phyloP scores from a whole-genome alignment of 2,113 vertebrate genomes.

The Bos javanicus region DNA sequence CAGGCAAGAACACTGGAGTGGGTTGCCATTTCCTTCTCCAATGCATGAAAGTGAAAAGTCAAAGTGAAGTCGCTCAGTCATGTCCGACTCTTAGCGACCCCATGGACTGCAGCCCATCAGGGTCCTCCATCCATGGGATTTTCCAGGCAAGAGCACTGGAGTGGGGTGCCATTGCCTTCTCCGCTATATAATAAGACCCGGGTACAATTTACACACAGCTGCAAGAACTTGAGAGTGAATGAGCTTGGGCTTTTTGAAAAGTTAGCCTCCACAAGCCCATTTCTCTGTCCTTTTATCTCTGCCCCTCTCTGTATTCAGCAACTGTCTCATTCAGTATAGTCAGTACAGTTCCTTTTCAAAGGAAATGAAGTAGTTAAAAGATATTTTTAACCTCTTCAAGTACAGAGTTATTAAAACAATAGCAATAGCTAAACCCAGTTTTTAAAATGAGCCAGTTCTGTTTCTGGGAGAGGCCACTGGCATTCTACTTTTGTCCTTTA shows the following conservation, averaged over 20 bases:
- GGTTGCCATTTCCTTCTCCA: too few relatives aligned
- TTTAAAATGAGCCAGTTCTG: background rate
- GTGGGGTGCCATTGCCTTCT: too few relatives aligned
- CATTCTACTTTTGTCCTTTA: background rate
- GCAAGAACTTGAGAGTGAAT: background rate
- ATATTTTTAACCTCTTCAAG: background rate
- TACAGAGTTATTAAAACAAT: background rate
- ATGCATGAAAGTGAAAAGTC: too few relatives aligned
- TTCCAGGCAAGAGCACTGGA: too few relatives aligned
- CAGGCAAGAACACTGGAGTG: too few relatives aligned
- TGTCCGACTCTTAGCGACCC: too few relatives aligned
- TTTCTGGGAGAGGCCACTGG: background rate
- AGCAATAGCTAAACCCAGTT: background rate
- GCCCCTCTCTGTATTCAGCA: background rate
- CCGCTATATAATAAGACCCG: background rate
- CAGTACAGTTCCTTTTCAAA: background rate
- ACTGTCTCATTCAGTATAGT: background rate
- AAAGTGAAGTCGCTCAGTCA: too few relatives aligned
- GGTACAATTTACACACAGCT: background rate
- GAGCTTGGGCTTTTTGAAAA: background rate
- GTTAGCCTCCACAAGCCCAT: background rate
- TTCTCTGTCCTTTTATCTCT: background rate
- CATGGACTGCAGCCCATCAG: too few relatives aligned
- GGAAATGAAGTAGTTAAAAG: background rate
- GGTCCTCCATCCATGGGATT: too few relatives aligned